A percentile compares a stretch with the other conserved stretches of the same genome.
These are phyloP conservation scores for Acrobasis repandana DNA, from an alignment of 2,888 invertebrate genomes.

Conservation along the genomic window DNA sequence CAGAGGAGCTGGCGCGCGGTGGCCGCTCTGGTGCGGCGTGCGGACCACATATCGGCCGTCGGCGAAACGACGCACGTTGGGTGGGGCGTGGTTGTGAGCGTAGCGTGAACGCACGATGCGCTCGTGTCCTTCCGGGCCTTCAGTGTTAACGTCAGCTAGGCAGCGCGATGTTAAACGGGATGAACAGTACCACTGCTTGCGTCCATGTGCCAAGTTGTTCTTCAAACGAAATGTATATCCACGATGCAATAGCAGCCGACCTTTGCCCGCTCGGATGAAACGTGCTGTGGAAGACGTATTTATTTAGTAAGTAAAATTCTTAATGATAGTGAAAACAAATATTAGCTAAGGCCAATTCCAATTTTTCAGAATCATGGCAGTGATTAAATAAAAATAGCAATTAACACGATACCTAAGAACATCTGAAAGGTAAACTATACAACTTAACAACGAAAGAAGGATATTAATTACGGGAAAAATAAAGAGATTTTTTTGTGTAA, in stretches of 20 bases:
- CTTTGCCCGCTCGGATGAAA: constrained; percentile 77
- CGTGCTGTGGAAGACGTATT: constrained; percentile 57
- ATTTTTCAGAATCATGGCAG: background rate
- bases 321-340: background rate
- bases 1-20: constrained; percentile 73
- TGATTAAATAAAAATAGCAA: too few species aligned
- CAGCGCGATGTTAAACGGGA: constrained; percentile 76
- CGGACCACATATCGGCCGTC: constrained; percentile 78
- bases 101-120: constrained; percentile 77
- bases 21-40: constrained; percentile 77
- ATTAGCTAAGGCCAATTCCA: constrained; percentile 4
- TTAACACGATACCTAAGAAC: too few species aligned
- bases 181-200: constrained; percentile 80
- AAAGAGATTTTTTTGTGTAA: too few species aligned
- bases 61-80: constrained; percentile 76
- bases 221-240: constrained; percentile 79
- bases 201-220: constrained; percentile 77
- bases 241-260: constrained; percentile 71
- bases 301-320: constrained; percentile 38
- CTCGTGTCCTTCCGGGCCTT: constrained; percentile 78
- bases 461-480: too few species aligned
- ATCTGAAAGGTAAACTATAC: too few species aligned
- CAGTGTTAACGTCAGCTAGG: constrained; percentile 76
- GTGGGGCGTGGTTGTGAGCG: constrained; percentile 77
- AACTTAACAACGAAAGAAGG: too few species aligned